Evolutionary conservation across 2,888 invertebrate species (phyloP), one percentile per base, ranked within the genome.

Genomic region (Parnassius smintheus): DNA sequence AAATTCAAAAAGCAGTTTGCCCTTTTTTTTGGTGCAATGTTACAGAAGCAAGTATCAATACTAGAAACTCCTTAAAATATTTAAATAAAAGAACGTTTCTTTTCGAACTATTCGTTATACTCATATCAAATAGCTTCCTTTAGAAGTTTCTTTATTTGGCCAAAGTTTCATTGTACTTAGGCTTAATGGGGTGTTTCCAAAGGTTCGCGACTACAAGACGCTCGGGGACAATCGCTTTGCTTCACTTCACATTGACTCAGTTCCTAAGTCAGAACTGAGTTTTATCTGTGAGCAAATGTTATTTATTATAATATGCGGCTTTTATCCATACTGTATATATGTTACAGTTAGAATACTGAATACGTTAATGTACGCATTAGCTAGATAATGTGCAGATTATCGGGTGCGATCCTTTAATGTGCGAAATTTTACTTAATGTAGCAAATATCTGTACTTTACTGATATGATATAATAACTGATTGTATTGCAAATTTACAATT

Each of bases 81-180:
- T 52, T 35, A 50, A 56, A 51, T 51, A 56, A 44, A 25, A 22
- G 22, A 61, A 56, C 11, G 12, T 10, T 49, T 53, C 51, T 49
- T 48, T 57, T n/a, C 57, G 57, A 44, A 52, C 12, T 48, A 48
- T 35, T 51, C 51, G 42, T 35, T 35, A 13, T 50, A 18, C 1
- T 18, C 18, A 1, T 18, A 13, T 51, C 12, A 41, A 59, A 59
- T 44, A 56, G 49, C 51, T 59, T 58, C n/a, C 35, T 46, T 48
- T 46, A 56, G 18, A 12, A 45, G 44, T 49, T 56, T 46, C 52
- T 64, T 56, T 60, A 51, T 46, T 49, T 50, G 50, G 56, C 56
- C 56, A 49, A 35, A 59, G 56, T 62, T 50, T 54, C 58, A 49
- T 53, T 59, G 50, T 35, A 44, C 44, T 54, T 54, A 9, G 45